Evolutionary conservation across 2,797 vertebrate genomes (phyloP).

Genomic region (Tokudaia tokunoshimensis): DNA sequence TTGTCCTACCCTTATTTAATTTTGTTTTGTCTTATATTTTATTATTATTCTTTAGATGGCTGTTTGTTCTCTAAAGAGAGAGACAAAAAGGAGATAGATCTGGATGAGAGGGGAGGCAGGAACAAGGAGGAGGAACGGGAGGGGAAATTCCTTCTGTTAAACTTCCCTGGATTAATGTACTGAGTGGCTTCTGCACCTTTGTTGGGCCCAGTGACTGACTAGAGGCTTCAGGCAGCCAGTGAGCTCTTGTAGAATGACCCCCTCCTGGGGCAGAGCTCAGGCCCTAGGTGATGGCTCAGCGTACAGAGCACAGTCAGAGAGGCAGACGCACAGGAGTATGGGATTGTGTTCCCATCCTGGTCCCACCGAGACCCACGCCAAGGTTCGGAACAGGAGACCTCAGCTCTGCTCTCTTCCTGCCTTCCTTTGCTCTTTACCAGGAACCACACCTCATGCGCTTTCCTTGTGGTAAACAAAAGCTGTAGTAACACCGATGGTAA

Average conservation of each 20-base stretch:
- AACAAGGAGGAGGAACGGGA: background rate
- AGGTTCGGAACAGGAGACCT: background rate
- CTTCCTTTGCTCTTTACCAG: background rate
- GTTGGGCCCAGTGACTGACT: no score
- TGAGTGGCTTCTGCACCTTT: background rate
- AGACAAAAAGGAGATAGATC: background rate
- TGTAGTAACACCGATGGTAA: background rate
- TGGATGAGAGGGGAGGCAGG: background rate
- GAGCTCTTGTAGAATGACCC: background rate
- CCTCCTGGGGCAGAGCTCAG: background rate
- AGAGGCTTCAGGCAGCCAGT: background rate
- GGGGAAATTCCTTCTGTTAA: background rate
- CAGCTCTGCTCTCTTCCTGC: background rate
- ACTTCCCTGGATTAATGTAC: background rate
- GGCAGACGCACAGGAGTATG: no score
- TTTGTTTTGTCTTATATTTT: background rate
- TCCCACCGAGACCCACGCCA: background rate
- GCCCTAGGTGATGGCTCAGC: background rate
- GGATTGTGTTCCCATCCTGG: background rate
- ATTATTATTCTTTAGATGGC: background rate
- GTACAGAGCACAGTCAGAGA: no score
- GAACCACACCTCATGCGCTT: background rate
- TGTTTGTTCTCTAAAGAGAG: background rate
- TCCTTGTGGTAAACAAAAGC: slow-evolving; percentile 40
- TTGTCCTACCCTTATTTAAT: background rate